Evolutionary conservation across 1,140 invertebrate species (phyloP).

Genomic region (Orchestia grillus): DNA sequence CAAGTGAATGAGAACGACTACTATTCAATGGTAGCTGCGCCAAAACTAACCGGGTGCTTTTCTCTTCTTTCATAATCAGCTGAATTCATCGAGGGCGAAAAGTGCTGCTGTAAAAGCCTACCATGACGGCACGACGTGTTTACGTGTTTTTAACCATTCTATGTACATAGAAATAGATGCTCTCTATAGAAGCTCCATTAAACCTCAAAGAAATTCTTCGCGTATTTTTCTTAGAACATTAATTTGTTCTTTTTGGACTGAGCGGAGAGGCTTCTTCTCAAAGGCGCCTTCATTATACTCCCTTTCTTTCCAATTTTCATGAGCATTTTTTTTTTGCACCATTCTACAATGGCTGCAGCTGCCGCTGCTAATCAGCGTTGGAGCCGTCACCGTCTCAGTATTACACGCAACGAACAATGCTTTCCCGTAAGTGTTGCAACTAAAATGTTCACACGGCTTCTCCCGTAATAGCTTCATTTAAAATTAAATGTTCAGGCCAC

Average conservation of each 20-base stretch:
- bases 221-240: background rate
- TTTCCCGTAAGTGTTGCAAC: no score
- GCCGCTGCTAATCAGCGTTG: background rate
- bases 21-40: background rate
- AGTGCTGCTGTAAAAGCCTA: background rate
- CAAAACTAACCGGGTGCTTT: background rate
- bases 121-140: background rate
- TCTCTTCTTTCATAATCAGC: background rate
- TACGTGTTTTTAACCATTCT: background rate
- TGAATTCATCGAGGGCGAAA: background rate
- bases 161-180: background rate
- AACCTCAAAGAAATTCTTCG: background rate
- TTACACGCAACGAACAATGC: no score
- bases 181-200: background rate
- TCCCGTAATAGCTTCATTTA: no score
- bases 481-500: no score
- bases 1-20: background rate
- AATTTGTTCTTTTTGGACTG: background rate
- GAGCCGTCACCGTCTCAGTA: background rate
- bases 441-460: no score
- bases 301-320: background rate
- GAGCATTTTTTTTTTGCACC: background rate
- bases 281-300: background rate
- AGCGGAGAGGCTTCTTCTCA: background rate
- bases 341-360: background rate